Conservation (phyloP, 2,113 vertebrate genomes). For the Tychaedon coryphoeus region DNA sequence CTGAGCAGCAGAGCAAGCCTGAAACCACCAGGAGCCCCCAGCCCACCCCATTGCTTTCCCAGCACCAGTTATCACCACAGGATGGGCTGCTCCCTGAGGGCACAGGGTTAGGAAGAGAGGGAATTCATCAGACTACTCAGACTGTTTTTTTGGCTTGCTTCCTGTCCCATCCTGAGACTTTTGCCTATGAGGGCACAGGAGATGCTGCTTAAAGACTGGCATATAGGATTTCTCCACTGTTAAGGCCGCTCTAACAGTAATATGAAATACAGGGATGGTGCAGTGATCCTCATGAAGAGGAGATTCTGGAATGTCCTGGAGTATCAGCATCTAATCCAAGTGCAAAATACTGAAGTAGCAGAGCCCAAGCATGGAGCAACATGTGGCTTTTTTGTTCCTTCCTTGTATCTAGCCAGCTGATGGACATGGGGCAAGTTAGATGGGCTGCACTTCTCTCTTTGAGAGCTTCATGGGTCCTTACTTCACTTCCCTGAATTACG, state of each 20-base stretch:
- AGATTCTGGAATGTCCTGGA: neutral
- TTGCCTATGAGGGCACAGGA: neutral
- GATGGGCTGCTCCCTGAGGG: neutral
- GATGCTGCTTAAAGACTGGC: neutral
- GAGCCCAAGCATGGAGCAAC: neutral
- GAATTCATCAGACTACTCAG: neutral
- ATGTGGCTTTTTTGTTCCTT: neutral
- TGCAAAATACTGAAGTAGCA: neutral
- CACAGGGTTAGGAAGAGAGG: neutral
- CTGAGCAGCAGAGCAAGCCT: neutral
- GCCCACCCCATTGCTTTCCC: neutral
- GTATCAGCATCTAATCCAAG: neutral
- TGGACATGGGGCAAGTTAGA: neutral
- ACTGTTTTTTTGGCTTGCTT: neutral
- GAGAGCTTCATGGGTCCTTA: neutral
- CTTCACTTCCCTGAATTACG: neutral
- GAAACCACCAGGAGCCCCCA: neutral
- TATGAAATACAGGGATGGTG: neutral
- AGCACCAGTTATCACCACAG: neutral
- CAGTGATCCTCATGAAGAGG: neutral
- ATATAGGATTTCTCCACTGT: neutral
- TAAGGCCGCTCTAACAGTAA: neutral
- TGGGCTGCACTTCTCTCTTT: neutral
- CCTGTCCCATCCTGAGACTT: neutral
- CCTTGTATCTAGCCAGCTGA: neutral